Conservation (phyloP, 1,140 invertebrate species). For the Penaeus chinensis region DNA sequence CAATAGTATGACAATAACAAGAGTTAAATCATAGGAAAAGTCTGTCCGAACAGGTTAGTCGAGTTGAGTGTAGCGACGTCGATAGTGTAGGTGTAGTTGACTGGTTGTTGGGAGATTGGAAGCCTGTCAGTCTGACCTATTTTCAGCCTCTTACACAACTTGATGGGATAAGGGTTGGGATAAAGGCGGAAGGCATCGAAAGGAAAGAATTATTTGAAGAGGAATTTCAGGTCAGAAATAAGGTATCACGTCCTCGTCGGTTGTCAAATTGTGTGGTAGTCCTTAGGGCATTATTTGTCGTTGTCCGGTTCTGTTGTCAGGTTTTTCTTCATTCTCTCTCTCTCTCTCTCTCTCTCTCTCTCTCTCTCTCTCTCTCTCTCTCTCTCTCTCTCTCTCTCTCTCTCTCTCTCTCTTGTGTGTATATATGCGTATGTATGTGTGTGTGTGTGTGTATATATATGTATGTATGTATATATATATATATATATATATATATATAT, state of each 20-base stretch:
- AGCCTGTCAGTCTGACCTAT: not conserved
- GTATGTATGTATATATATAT: too few species aligned
- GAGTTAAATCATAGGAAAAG: too few species aligned
- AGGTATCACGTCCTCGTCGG: not conserved
- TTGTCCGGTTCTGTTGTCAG: too few species aligned
- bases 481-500: too few species aligned
- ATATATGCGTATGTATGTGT: too few species aligned
- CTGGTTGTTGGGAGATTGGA: too few species aligned
- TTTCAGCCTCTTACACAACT: not conserved
- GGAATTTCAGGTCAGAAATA: not conserved
- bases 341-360: conserved; percentile 19
- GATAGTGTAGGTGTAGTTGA: too few species aligned
- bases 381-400: conserved; percentile 25
- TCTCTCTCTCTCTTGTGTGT: not conserved
- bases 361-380: conserved; percentile 20
- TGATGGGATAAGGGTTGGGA: not conserved
- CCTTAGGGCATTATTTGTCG: too few species aligned
- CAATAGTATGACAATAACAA: too few species aligned
- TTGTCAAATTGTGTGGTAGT: not conserved
- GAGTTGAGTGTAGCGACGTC: too few species aligned
- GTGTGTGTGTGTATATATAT: not conserved
- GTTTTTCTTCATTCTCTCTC: too few species aligned
- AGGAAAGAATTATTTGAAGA: not conserved
- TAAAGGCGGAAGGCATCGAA: not conserved
- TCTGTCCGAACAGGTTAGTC: too few species aligned